These are phyloP conservation scores for Trissolcus japonicus DNA, from an alignment of 2,888 invertebrate genomes.

Conservation along the genomic window DNA sequence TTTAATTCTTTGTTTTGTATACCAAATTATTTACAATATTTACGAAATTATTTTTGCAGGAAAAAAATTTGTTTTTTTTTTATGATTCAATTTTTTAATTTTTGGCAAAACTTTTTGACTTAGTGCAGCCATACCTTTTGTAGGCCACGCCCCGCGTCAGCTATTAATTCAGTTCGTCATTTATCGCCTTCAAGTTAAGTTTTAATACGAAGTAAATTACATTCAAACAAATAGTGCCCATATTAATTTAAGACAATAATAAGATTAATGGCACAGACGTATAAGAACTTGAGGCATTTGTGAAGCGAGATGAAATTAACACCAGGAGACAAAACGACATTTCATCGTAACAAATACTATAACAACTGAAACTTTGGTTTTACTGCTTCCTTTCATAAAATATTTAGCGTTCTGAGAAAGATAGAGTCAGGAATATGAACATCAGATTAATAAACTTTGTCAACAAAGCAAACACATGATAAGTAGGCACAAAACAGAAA, in stretches of 20 bases:
- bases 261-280: conserved; percentile 6
- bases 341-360: neutral
- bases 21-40: too few relatives aligned
- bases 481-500: conserved; percentile 2
- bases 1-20: too few relatives aligned
- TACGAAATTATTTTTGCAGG: too few relatives aligned
- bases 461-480: neutral
- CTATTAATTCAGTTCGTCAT: conserved; percentile 4
- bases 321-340: conserved; percentile 14
- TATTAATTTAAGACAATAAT: conserved; percentile 7
- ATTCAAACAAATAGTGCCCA: too few relatives aligned
- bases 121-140: too few relatives aligned
- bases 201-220: neutral
- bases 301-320: conserved; percentile 16
- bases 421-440: conserved; percentile 14
- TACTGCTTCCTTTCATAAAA: conserved; percentile 18
- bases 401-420: conserved; percentile 14
- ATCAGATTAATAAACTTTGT: conserved; percentile 24
- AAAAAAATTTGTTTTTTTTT: too few relatives aligned
- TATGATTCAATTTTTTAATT: too few relatives aligned
- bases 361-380: conserved; percentile 15
- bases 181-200: conserved; percentile 24
- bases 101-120: too few relatives aligned
- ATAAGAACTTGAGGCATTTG: conserved; percentile 18
- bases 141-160: too few relatives aligned